phyloP scores from a whole-genome alignment of 2,797 vertebrate species.

The Macrochelys suwanniensis region DNA sequence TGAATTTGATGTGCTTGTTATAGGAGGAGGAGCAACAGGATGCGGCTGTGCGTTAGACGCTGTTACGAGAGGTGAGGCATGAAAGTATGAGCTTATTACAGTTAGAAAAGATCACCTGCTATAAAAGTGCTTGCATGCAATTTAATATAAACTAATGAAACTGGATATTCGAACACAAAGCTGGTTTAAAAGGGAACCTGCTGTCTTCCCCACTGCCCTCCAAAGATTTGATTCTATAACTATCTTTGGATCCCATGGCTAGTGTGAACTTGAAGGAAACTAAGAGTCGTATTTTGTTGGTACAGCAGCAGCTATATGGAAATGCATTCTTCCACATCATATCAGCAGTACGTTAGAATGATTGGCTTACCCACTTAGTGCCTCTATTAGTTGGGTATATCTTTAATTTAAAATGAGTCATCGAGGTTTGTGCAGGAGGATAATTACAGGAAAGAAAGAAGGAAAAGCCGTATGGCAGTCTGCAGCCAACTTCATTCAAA shows the following conservation, averaged over 20 bases:
- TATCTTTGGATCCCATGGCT: not conserved
- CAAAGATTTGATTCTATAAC: not conserved
- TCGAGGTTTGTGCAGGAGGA: not conserved
- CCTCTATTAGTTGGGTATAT: not conserved
- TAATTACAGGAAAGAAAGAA: not conserved
- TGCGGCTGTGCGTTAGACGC: slow-evolving; percentile 96
- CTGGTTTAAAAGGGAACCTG: accelerated
- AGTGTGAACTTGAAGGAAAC: not conserved
- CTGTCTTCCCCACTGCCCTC: not conserved
- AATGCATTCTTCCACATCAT: not conserved
- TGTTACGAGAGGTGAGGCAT: slow-evolving; percentile 90
- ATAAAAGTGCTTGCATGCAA: not conserved
- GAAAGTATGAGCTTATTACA: accelerated
- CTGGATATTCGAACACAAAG: not conserved
- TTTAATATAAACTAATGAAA: accelerated
- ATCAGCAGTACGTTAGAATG: not conserved
- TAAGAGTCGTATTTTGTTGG: accelerated
- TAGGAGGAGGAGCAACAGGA: slow-evolving; percentile 96
- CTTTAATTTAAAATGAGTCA: not conserved
- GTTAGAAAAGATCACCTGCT: not conserved
- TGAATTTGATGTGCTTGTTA: slow-evolving; percentile 93
- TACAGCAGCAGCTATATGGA: not conserved
- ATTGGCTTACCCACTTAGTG: not conserved
- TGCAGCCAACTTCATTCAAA: not conserved
- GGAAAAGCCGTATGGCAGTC: not conserved